Base-by-base conservation (phyloP, 2,113 vertebrate genomes). In the Triplophysa tibetana region DNA sequence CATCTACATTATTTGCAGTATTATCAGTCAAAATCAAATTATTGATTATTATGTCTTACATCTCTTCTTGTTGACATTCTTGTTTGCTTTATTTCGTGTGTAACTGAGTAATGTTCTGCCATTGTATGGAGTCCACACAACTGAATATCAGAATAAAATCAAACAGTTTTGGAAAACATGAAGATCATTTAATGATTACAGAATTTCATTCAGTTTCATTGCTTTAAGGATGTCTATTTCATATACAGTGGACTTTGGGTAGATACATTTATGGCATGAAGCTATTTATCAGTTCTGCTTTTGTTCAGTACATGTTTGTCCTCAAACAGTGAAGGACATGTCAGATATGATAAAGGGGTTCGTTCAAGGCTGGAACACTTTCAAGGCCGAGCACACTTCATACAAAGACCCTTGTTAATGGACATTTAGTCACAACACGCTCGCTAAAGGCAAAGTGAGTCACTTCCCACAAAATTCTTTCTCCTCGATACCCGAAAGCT, bases 331-430 rank as follows among this genome's bases (percentile, higher is more conserved):
- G 54, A 81, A 81, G 78, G 29, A 58, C 62, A 2, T 72, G 43
- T 56, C 56, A 61, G 38, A 12, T 29, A 72, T 24, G 67, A 66
- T 50, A 41, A 48, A 56, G 13, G 10, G 21, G 11, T 69, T 79
- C 38, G 24, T 29, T 70, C 61, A 64, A 23, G 29, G 19, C 65
- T 33, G 41, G 38, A 65, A 56, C 70, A 75, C 7, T 26, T 79
- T 38, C 29, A 72, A 70, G 52, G 48, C 48, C 38, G 65, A 11
- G 7, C 10, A 82, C 67, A 79, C 52, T 72, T 76, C 52, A 72
- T 38, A 66, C 19, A 33, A 80, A 43, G 62, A 11, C 60, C 29
- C 14, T 21, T 52, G 70, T 29, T 70, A 45, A 56, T 77, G 72
- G 24, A 75, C 56, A 48, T 16, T 75, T 67, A 61, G 63, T 75